Percentiles rank a stretch among this genome's conserved stretches.
phyloP scores from a whole-genome alignment of 2,888 invertebrate genomes.

The Acleris literana region DNA sequence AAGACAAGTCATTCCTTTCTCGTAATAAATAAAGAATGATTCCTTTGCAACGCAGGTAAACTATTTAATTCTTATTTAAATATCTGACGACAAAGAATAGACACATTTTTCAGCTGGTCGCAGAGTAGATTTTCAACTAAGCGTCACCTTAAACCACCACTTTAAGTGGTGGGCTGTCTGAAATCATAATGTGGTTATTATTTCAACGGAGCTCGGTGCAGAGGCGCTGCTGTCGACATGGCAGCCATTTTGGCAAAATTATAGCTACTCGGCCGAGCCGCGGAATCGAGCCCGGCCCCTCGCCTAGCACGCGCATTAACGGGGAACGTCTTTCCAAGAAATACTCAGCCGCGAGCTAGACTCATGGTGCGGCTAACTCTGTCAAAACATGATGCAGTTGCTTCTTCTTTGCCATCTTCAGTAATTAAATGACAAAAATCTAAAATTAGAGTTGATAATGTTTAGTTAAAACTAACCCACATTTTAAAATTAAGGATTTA shows the following conservation, averaged over 20 bases:
- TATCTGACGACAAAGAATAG: constrained; percentile 19
- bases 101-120: constrained; percentile 58
- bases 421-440: neutral
- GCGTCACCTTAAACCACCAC: constrained; percentile 73
- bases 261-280: constrained; percentile 75
- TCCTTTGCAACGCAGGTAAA: neutral
- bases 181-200: constrained; percentile 80
- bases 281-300: constrained; percentile 66
- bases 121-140: constrained; percentile 62
- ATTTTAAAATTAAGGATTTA: too few relatives aligned
- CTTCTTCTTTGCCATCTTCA: neutral
- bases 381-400: constrained; percentile 4
- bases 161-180: constrained; percentile 72
- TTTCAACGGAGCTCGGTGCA: constrained; percentile 69
- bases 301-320: constrained; percentile 67
- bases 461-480: too few relatives aligned
- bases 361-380: neutral
- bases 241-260: constrained; percentile 78
- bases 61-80: constrained; percentile 19
- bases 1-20: constrained; percentile 30
- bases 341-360: constrained; percentile 10
- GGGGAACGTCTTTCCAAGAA: constrained; percentile 39
- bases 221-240: constrained; percentile 76
- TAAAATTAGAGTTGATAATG: too few relatives aligned
- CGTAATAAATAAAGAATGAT: constrained; percentile 25